Evolutionary conservation across 2,113 vertebrate species (phyloP).

Genomic region (Plectropomus leopardus): DNA sequence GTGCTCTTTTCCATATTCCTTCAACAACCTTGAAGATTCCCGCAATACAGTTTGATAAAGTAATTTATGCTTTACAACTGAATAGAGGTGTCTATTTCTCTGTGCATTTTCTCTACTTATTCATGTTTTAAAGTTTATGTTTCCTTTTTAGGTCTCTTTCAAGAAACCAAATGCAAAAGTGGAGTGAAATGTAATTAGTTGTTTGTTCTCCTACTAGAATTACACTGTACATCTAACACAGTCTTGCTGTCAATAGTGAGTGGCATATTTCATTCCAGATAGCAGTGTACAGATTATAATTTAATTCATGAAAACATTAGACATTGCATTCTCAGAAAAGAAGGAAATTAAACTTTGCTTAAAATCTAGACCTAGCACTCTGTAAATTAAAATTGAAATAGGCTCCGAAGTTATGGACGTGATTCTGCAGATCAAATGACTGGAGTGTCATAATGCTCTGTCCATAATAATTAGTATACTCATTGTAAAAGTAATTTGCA

Average conservation of each 20-base stretch:
- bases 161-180: not conserved
- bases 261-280: not conserved
- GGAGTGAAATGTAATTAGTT: not conserved
- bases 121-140: not conserved
- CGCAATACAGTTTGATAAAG: constrained; percentile 14
- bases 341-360: not conserved
- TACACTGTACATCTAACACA: not conserved
- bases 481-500: constrained; percentile 4
- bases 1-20: constrained; percentile 56
- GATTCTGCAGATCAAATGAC: not conserved
- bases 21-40: constrained; percentile 50
- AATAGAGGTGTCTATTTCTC: not conserved
- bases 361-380: not conserved
- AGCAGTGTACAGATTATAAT: not conserved
- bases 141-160: not conserved
- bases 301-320: not conserved
- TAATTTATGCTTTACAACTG: constrained; percentile 6
- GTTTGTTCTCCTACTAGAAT: not conserved
- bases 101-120: not conserved
- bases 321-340: not conserved
- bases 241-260: not conserved
- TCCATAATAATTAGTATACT: not conserved
- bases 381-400: not conserved
- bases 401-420: not conserved
- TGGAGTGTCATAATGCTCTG: not conserved